Percentiles rank a stretch among this genome's conserved stretches.
Conservation (phyloP, 64 coral and sea anemone genomes). For the Orbicella faveolata region DNA sequence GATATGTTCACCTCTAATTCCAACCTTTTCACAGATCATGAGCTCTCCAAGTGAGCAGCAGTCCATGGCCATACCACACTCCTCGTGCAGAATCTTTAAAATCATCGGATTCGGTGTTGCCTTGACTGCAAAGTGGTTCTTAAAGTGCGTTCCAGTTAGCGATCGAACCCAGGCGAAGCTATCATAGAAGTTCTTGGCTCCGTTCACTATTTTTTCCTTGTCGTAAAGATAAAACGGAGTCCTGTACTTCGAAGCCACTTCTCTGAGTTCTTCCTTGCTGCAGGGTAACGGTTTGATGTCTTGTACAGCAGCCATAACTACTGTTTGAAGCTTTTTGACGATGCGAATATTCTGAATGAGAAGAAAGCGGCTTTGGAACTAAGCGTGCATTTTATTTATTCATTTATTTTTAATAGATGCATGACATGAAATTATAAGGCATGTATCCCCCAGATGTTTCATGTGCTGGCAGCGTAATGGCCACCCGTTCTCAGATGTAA, state of each 20-base stretch:
- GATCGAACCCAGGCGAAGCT: constrained; percentile 5
- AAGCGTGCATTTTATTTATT: too few relatives aligned
- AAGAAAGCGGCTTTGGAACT: too few relatives aligned
- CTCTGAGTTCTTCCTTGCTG: neutral
- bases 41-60: constrained; percentile 8
- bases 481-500: too few relatives aligned
- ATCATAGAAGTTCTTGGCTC: neutral
- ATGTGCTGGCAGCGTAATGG: too few relatives aligned
- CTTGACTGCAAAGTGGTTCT: constrained; percentile 36
- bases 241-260: neutral
- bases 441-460: too few relatives aligned
- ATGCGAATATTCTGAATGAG: too few relatives aligned
- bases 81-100: neutral
- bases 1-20: constrained; percentile 18
- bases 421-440: too few relatives aligned
- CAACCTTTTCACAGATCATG: constrained; percentile 8
- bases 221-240: constrained; percentile 35
- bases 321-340: too few relatives aligned
- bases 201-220: neutral
- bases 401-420: too few relatives aligned
- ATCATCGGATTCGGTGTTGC: constrained; percentile 37
- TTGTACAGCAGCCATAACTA: too few relatives aligned
- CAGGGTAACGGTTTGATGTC: neutral
- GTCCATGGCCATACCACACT: constrained; percentile 23
- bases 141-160: constrained; percentile 11